A percentile compares a stretch with the other conserved stretches of the same genome.
Conservation (phyloP, 2,113 vertebrate species). For the Alethe diademata region DNA sequence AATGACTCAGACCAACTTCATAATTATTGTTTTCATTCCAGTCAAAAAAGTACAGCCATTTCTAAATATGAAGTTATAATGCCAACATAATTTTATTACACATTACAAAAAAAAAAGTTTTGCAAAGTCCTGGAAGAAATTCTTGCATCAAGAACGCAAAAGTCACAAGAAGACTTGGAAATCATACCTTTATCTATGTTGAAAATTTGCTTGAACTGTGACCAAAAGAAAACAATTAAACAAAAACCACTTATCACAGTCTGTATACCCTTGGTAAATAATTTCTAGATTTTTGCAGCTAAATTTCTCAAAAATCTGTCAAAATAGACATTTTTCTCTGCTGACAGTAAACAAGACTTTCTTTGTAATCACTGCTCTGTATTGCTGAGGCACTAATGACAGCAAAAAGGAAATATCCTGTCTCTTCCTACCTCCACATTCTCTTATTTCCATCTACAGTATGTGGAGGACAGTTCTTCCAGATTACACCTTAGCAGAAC, state of each 20-base stretch:
- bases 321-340: not conserved
- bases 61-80: not conserved
- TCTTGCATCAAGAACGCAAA: not conserved
- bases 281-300: not conserved
- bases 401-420: not conserved
- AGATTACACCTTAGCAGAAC: not conserved
- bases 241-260: not conserved
- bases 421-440: not conserved
- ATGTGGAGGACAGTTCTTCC: not conserved
- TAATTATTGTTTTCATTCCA: conserved; percentile 11
- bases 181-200: not conserved
- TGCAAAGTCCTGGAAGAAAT: not conserved
- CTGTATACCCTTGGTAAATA: not conserved
- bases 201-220: not conserved
- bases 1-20: not conserved
- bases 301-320: not conserved
- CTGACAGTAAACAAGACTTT: not conserved
- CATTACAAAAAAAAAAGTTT: not conserved
- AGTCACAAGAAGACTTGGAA: not conserved
- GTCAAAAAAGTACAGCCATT: not conserved
- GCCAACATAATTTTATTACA: not conserved
- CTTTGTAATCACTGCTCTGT: not conserved
- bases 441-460: not conserved
- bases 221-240: not conserved
- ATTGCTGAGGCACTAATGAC: not conserved